phyloP scores from a whole-genome alignment of 1,140 invertebrate species.

The Pseudomyrmex cubaensis region DNA sequence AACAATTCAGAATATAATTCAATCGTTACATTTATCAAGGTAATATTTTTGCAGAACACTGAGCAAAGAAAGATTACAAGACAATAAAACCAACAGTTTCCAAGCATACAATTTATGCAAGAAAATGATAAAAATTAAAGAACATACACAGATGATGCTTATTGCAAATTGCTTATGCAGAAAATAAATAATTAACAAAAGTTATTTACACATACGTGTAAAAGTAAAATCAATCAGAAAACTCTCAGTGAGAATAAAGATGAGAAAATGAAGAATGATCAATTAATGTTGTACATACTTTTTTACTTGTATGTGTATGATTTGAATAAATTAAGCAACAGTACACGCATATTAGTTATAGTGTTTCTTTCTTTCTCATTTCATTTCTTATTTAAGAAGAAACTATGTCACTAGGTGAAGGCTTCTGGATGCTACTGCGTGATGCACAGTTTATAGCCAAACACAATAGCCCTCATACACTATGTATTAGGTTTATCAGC shows the following conservation, averaged over 20 bases:
- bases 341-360: neutral
- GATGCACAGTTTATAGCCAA: slow-evolving; percentile 21
- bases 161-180: neutral
- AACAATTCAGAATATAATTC: too few relatives aligned
- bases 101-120: neutral
- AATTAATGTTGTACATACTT: neutral
- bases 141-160: neutral
- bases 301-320: neutral
- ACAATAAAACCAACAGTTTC: too few relatives aligned
- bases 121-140: neutral
- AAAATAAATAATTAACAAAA: neutral
- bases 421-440: neutral
- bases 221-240: neutral
- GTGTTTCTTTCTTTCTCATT: neutral
- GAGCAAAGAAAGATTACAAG: too few relatives aligned
- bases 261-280: neutral
- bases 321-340: neutral
- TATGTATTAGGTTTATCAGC: slow-evolving; percentile 12
- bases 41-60: too few relatives aligned
- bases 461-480: neutral
- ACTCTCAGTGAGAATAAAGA: neutral
- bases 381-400: slow-evolving; percentile 15
- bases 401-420: neutral
- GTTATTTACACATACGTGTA: neutral
- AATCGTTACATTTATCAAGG: too few relatives aligned